These are phyloP conservation scores for Coboldia fuscipes DNA, from an alignment of 1,140 invertebrate genomes.

Conservation along the genomic window DNA sequence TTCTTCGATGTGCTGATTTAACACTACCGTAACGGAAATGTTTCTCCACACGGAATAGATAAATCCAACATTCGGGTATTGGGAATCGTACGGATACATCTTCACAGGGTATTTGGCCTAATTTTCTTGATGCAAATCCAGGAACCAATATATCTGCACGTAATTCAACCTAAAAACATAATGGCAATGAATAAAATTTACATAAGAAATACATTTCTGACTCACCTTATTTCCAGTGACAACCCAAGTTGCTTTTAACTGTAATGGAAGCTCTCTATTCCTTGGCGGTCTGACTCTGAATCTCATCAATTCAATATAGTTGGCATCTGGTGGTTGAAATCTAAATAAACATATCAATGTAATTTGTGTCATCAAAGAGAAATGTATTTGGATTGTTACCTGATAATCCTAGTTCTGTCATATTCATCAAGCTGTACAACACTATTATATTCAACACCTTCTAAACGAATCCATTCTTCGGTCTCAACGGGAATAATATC, in stretches of 20 bases:
- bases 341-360: conserved; percentile 23
- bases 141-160: conserved; percentile 87
- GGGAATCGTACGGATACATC: conserved; percentile 94
- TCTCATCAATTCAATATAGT: conserved; percentile 91
- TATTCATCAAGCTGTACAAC: conserved; percentile 86
- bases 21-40: conserved; percentile 92
- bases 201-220: not conserved
- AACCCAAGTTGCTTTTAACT: conserved; percentile 73
- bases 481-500: conserved; percentile 99
- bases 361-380: not conserved
- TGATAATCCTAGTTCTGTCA: conserved; percentile 74
- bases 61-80: conserved; percentile 98
- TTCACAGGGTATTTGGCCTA: conserved; percentile 90
- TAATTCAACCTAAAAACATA: conserved; percentile 54
- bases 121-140: conserved; percentile 83
- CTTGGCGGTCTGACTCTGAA: conserved; percentile 90
- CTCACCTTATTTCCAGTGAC: conserved; percentile 61
- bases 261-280: conserved; percentile 91
- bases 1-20: conserved; percentile 78
- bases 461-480: conserved; percentile 96
- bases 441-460: conserved; percentile 85
- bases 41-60: conserved; percentile 94
- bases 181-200: conserved; percentile 1
- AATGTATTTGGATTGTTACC: conserved; percentile 26
- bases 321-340: conserved; percentile 96